Percentiles rank a stretch among this genome's conserved stretches.
Conservation (phyloP, 53 echinoderm and acorn worm species). For the Apostichopus leukothele region DNA sequence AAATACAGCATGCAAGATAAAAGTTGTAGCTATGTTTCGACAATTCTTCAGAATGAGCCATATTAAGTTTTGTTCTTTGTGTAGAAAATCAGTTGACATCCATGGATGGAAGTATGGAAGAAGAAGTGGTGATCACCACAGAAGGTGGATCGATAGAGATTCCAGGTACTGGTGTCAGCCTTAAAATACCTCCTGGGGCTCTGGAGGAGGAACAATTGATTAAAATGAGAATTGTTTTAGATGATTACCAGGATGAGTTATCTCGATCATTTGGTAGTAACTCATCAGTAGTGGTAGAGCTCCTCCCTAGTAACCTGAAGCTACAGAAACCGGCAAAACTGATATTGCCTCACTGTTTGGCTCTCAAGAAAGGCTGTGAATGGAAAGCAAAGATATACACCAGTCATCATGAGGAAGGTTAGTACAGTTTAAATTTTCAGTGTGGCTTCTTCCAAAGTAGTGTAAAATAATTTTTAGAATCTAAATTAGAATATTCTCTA, state of each 20-base stretch:
- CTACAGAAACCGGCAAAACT: neutral
- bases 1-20: no score
- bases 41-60: no score
- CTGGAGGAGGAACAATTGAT: neutral
- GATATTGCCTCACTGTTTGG: conserved; percentile 8
- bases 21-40: no score
- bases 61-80: no score
- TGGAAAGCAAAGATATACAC: neutral
- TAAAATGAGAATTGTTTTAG: neutral
- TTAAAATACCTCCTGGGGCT: neutral
- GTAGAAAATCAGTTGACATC: no score
- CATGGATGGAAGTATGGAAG: no score
- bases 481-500: no score
- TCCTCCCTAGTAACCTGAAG: conserved; percentile 2
- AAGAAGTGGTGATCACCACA: neutral
- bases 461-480: no score
- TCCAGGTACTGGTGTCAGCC: neutral
- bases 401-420: conserved; percentile 12
- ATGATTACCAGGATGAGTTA: neutral
- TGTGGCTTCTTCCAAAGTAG: no score
- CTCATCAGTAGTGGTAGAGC: neutral
- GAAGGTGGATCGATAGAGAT: neutral
- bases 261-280: neutral
- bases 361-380: neutral
- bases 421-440: no score